Conservation (phyloP, 2,797 vertebrate species). For the Neomorphus geoffroyi region DNA sequence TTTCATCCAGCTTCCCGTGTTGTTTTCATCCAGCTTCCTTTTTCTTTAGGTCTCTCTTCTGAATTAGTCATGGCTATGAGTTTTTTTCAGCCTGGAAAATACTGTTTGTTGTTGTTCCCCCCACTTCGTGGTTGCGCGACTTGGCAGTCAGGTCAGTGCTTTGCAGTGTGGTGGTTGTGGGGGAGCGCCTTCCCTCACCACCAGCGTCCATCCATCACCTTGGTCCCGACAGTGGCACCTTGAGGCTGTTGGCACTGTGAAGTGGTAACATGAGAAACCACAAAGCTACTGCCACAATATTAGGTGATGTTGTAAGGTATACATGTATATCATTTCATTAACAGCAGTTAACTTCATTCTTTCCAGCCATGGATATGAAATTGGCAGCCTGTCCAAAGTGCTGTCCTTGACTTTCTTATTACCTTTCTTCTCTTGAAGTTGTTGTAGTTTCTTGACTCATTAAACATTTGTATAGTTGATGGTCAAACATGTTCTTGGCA, state of each 20-base stretch:
- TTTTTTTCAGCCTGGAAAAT: not conserved
- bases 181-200: fast-evolving
- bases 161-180: not conserved
- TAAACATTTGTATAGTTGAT: not conserved
- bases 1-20: no score
- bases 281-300: fast-evolving
- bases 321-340: not conserved
- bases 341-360: not conserved
- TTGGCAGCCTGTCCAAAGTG: not conserved
- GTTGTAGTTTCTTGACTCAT: not conserved
- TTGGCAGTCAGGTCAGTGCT: not conserved
- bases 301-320: not conserved
- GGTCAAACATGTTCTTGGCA: not conserved
- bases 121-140: not conserved
- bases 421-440: not conserved
- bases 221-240: fast-evolving
- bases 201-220: not conserved
- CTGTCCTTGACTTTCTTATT: not conserved
- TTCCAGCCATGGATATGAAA: not conserved
- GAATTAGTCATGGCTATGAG: not conserved
- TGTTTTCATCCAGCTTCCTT: not conserved
- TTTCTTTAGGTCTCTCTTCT: not conserved
- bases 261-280: not conserved
- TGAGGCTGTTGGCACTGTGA: not conserved
- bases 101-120: no score